Evolutionary conservation across 2,113 vertebrate genomes (phyloP).

Genomic region (Chaetops frenatus): DNA sequence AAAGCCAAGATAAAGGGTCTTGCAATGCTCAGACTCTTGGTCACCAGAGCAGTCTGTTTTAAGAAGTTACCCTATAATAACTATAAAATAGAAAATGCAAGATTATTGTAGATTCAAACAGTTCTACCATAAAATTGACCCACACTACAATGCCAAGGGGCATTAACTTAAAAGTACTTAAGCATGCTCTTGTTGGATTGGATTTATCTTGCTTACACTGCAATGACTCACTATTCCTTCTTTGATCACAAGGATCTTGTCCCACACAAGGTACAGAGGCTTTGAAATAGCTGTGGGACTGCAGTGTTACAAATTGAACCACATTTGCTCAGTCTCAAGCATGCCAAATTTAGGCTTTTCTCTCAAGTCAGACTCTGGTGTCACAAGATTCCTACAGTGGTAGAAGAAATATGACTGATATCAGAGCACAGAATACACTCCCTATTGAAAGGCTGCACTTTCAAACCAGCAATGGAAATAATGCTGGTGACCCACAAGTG

Average conservation of each 20-base stretch:
- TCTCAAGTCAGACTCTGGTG: neutral
- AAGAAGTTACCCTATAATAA: neutral
- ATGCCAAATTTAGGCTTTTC: neutral
- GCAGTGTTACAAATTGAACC: neutral
- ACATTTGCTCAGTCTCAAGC: neutral
- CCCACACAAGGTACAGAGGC: neutral
- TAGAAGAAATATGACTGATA: neutral
- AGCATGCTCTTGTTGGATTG: neutral
- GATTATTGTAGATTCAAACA: neutral
- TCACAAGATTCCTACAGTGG: neutral
- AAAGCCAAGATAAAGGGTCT: neutral
- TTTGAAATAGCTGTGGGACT: neutral
- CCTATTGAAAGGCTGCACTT: rapidly evolving
- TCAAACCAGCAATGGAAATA: neutral
- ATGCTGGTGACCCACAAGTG: neutral
- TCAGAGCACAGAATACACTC: neutral
- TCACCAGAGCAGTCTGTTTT: neutral
- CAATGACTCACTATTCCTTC: neutral
- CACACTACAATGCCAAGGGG: neutral
- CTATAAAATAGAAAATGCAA: neutral
- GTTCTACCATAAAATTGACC: neutral
- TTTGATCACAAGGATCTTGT: neutral
- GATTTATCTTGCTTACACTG: neutral
- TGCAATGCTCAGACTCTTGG: neutral
- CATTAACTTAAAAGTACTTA: neutral